Percentiles rank a stretch among this genome's conserved stretches.
Evolutionary conservation across 1,140 invertebrate genomes (phyloP).

Genomic region (Drosophila mauritiana): DNA sequence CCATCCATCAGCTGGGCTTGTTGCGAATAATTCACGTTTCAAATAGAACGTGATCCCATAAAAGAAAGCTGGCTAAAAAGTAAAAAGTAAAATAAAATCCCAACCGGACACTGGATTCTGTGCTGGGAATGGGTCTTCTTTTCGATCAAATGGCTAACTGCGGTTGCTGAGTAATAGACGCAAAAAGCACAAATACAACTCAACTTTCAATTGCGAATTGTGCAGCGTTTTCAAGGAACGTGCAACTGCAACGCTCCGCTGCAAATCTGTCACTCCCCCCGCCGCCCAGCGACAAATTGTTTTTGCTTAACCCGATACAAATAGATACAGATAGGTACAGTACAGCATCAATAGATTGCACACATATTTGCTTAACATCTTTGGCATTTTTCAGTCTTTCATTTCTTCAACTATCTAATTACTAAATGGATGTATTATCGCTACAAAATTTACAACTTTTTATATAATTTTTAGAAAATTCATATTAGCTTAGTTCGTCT

Average conservation of each 20-base stretch:
- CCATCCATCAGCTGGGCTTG: constrained; percentile 57
- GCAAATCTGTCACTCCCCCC: constrained; percentile 49
- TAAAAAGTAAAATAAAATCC: constrained; percentile 27
- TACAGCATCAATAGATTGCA: constrained; percentile 3
- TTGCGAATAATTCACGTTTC: constrained; percentile 73
- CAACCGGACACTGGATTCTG: constrained; percentile 38
- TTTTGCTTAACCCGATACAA: constrained; percentile 50
- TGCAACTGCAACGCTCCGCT: constrained; percentile 41
- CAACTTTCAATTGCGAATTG: constrained; percentile 74
- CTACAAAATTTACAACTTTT: no score
- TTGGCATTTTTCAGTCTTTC: no score
- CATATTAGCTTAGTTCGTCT: background rate
- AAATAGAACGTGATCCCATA: constrained; percentile 77
- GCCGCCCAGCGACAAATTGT: constrained; percentile 66
- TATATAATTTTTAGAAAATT: background rate
- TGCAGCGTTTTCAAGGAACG: constrained; percentile 50
- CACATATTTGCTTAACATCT: no score
- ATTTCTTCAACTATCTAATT: background rate
- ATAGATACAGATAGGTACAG: constrained; percentile 26
- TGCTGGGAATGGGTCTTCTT: constrained; percentile 65
- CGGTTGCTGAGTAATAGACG: constrained; percentile 27
- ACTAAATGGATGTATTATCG: no score
- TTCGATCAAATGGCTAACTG: constrained; percentile 57
- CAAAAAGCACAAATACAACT: constrained; percentile 27
- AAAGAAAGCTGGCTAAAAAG: constrained; percentile 40